Base-by-base conservation (phyloP, 2,113 vertebrate species). In the Lucifuga dentata region DNA sequence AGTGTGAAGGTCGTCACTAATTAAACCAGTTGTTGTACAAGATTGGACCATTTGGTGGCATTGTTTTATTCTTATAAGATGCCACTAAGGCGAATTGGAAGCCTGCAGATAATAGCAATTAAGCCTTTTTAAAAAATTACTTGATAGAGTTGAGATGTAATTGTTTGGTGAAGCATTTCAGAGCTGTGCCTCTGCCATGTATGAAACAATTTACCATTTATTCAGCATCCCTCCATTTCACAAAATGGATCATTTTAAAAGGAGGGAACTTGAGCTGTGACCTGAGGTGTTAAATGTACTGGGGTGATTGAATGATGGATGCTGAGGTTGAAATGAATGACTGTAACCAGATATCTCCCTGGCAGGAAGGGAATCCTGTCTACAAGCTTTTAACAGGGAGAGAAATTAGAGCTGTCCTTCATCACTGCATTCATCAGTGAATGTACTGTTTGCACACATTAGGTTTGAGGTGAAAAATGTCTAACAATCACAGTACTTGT, bases 401-500 rank as follows among this genome's bases (percentile, higher is more conserved):
- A 56, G 68, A 78, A 88, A 86, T 86, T 79, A 84, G 66, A 85
- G 58, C 80, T 73, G 83, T 83, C 69, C 49, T 64, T 85, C 84
- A 76, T 76, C 62, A 21, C 68, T 33, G 21, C 74, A 77, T 85
- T 88, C 76, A 83, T 72, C 65, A 63, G 49, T 77, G 82, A 85
- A 88, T 80, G 68, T 83, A 84, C 76, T 16, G 77, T 87, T 81
- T 83, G 82, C 80, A 87, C 80, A 80, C 71, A 45, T 68, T 44
- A 78, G 79, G 49, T 77, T 85, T 61, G 59, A 79, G 72, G 78
- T 81, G 29, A 81, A 72, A 51, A 76, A 76, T 76, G 69, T 81
- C 55, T 78, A 76, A 78, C 75, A 85, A 80, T 87, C 84, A 74
- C 85, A 83, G 69, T 86, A 77, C 61, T 72, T 78, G 52, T 88